Evolutionary conservation across 1,140 invertebrate species (phyloP).

Genomic region (Hycleus phaleratus): DNA sequence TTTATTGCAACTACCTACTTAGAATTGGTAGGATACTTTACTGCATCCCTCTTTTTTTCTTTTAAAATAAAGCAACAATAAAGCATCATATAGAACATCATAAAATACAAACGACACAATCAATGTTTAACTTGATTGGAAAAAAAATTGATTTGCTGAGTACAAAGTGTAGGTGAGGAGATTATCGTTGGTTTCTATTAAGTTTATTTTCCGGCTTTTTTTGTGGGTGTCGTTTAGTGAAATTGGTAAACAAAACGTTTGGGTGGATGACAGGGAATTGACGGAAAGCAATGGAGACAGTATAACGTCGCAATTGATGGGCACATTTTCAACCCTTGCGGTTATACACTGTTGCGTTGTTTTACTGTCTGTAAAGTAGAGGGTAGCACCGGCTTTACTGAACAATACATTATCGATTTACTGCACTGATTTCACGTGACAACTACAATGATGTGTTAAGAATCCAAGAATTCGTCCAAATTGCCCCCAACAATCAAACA

Average conservation of each 20-base stretch:
- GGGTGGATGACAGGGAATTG: conserved; percentile 16
- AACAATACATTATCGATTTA: conserved; percentile 22
- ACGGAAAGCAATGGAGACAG: conserved; percentile 27
- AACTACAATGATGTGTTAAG: too few relatives aligned
- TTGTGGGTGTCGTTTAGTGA: not conserved
- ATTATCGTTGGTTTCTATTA: too few relatives aligned
- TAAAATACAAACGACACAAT: too few relatives aligned
- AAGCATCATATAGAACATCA: too few relatives aligned
- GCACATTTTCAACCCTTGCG: conserved; percentile 28
- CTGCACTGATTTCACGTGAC: conserved; percentile 1
- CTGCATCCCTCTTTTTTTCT: conserved; percentile 10
- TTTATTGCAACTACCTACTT: conserved; percentile 39
- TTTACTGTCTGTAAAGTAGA: conserved; percentile 24
- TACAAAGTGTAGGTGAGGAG: too few relatives aligned
- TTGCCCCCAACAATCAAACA: too few relatives aligned
- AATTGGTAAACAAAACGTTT: conserved; percentile 13
- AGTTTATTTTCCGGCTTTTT: too few relatives aligned
- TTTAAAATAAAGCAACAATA: conserved; percentile 2
- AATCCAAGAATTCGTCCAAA: not conserved
- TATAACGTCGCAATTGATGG: conserved; percentile 22
- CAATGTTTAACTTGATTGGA: too few relatives aligned
- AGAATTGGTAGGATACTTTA: conserved; percentile 26
- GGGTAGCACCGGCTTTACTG: conserved; percentile 15
- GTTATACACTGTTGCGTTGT: conserved; percentile 17
- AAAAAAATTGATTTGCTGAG: too few relatives aligned